A percentile compares a stretch with the other conserved stretches of the same genome.
Conservation (phyloP, 1,140 invertebrate genomes). For the Anadara kagoshimensis region DNA sequence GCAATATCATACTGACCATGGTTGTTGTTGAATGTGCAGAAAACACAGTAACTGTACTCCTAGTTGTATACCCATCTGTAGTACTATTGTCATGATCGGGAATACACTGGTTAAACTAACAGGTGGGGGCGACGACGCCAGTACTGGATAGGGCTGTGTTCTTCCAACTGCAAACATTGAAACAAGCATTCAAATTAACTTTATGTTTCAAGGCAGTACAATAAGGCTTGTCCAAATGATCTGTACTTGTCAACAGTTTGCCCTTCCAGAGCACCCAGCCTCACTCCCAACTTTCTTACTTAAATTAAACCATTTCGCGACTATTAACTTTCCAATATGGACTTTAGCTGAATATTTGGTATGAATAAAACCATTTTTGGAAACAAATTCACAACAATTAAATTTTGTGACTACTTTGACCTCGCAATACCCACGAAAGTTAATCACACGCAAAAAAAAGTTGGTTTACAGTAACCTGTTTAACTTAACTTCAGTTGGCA, state of each 20-base stretch:
- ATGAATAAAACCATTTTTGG: too few relatives aligned
- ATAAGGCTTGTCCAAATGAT: background rate
- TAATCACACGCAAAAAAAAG: background rate
- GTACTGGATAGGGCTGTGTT: conserved; percentile 78
- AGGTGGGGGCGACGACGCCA: conserved; percentile 81
- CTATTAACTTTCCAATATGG: too few relatives aligned
- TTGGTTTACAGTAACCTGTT: too few relatives aligned
- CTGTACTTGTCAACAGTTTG: background rate
- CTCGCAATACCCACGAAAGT: background rate
- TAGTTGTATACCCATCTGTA: conserved; percentile 83
- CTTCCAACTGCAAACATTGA: conserved; percentile 73
- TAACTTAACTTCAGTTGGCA: too few relatives aligned
- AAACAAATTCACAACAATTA: too few relatives aligned
- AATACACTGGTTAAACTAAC: conserved; percentile 77
- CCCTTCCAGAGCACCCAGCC: too few relatives aligned
- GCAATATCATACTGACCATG: conserved; percentile 78
- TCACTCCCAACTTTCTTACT: too few relatives aligned
- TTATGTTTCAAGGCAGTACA: background rate
- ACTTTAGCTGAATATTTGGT: too few relatives aligned
- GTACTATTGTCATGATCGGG: conserved; percentile 75
- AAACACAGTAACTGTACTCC: conserved; percentile 81
- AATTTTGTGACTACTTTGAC: too few relatives aligned
- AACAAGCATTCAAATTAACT: background rate
- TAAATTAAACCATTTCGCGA: background rate
- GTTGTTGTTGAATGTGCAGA: conserved; percentile 79